Conservation (phyloP, 2,113 vertebrate genomes). For the Otocyon megalotis region DNA sequence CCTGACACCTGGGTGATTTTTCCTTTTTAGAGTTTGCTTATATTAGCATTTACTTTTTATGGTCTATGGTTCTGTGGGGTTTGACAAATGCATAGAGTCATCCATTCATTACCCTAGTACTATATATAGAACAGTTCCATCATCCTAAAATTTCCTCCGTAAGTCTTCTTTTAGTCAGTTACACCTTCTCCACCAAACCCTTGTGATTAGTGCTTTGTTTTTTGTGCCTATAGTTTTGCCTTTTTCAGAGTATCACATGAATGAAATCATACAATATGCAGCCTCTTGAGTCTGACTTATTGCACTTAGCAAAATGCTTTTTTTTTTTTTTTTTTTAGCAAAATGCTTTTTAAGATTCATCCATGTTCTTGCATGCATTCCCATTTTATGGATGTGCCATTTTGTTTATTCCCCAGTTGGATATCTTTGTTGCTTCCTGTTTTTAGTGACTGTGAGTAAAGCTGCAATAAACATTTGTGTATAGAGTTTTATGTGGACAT, state of each 20-base stretch:
- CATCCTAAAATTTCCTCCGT: not conserved
- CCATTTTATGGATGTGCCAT: not conserved
- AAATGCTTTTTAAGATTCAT: not conserved
- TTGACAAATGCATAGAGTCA: not conserved
- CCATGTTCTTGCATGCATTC: not conserved
- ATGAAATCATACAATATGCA: not conserved
- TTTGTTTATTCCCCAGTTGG: not conserved
- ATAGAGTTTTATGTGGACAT: not conserved
- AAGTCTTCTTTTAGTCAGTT: not conserved
- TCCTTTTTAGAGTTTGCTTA: not conserved
- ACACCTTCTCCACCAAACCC: not conserved
- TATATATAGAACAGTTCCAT: not conserved
- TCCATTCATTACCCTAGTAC: not conserved
- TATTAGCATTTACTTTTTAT: not conserved
- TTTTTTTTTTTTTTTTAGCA: too few relatives aligned
- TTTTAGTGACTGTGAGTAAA: not conserved
- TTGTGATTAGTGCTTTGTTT: not conserved
- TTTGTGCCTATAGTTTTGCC: not conserved
- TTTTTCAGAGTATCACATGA: not conserved
- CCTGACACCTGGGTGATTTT: not conserved
- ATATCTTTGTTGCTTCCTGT: not conserved
- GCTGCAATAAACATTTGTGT: not conserved
- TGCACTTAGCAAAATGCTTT: not conserved
- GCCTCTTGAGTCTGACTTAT: not conserved
- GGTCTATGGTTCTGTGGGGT: not conserved